Evolutionary conservation across 2,888 invertebrate species (phyloP).

Genomic region (Drosophila suboccidentalis): DNA sequence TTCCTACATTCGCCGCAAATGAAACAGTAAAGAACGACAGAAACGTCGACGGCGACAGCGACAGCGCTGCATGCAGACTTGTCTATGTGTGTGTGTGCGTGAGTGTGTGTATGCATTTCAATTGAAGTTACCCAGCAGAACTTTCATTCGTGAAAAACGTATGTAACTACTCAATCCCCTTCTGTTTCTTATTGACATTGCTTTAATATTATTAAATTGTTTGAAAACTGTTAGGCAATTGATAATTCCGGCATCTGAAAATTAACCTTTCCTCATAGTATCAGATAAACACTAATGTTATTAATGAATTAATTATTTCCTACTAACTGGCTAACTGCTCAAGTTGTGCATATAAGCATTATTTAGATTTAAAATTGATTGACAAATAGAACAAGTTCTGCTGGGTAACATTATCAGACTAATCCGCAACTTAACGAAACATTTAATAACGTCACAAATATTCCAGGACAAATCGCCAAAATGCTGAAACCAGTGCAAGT

Average conservation of each 20-base stretch:
- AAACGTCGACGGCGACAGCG: conserved; percentile 26
- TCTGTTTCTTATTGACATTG: not conserved
- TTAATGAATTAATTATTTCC: too few relatives aligned
- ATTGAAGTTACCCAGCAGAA: conserved; percentile 18
- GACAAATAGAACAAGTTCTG: not conserved
- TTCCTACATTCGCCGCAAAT: conserved; percentile 33
- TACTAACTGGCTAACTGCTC: too few relatives aligned
- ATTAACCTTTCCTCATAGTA: too few relatives aligned
- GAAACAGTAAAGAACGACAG: conserved; percentile 26
- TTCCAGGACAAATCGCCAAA: conserved; percentile 83
- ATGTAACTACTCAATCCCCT: not conserved
- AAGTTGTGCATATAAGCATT: too few relatives aligned
- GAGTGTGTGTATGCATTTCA: conserved; percentile 26
- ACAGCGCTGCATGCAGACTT: conserved; percentile 35
- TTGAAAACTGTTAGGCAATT: too few relatives aligned
- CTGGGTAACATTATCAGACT: too few relatives aligned
- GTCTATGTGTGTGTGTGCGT: not conserved
- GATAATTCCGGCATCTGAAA: too few relatives aligned
- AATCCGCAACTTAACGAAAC: not conserved
- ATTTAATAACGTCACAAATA: not conserved
- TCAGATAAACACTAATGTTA: too few relatives aligned
- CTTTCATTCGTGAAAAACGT: conserved; percentile 20
- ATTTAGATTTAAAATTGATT: too few relatives aligned
- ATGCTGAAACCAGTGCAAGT: conserved; percentile 82
- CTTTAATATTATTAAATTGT: too few relatives aligned